A percentile compares a stretch with the other conserved stretches of the same genome.
Evolutionary conservation across 2,888 invertebrate species (phyloP).

Genomic region (Meghimatium bilineatum): DNA sequence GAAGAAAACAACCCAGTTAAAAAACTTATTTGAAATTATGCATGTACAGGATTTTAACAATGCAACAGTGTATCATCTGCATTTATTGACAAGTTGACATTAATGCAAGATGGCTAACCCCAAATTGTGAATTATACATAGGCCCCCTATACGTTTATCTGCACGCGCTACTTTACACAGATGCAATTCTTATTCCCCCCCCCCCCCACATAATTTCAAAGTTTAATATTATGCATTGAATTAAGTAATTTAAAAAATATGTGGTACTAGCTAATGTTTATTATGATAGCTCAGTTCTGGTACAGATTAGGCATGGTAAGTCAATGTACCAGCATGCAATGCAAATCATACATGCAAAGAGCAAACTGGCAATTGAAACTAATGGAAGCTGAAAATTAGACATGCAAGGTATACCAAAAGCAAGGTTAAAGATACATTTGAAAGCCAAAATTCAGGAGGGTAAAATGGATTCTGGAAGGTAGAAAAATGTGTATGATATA

Average conservation of each 20-base stretch:
- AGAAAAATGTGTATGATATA: not conserved
- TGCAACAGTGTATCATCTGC: too few relatives aligned
- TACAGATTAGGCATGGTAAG: not conserved
- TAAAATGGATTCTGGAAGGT: not conserved
- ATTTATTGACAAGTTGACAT: too few relatives aligned
- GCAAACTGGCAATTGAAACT: not conserved
- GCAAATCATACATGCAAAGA: not conserved
- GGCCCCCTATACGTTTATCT: not conserved
- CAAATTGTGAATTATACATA: not conserved
- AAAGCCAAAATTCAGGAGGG: not conserved
- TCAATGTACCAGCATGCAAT: conserved; percentile 12
- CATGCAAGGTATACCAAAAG: conserved; percentile 1
- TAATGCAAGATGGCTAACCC: not conserved
- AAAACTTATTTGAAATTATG: too few relatives aligned
- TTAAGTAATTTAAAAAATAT: not conserved
- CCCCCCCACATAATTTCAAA: not conserved
- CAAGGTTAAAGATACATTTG: not conserved
- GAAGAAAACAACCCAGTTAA: too few relatives aligned
- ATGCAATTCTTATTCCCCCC: too few relatives aligned
- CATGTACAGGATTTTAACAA: too few relatives aligned
- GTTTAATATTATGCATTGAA: not conserved
- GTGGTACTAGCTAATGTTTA: not conserved
- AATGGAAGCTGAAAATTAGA: not conserved
- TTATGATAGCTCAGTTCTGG: not conserved
- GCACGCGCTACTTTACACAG: too few relatives aligned